phyloP scores from a whole-genome alignment of 2,888 invertebrate species.

The Oscheius onirici region DNA sequence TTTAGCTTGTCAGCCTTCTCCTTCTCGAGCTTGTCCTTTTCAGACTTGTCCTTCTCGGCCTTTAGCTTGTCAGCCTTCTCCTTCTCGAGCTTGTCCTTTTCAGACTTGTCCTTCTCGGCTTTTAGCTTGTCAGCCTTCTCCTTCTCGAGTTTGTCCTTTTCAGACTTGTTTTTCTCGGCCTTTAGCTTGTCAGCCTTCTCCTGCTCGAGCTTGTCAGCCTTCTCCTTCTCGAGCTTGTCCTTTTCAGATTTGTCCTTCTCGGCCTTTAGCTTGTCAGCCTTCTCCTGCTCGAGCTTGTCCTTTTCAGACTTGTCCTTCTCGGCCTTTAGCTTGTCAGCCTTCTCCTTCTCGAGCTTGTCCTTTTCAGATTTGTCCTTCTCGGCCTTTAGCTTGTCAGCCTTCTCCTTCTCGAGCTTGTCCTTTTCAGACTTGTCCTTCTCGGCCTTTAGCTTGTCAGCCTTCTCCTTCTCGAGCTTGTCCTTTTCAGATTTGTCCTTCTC shows the following conservation, averaged over 20 bases:
- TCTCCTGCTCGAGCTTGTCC: background rate
- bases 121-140: background rate
- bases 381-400: too few relatives aligned
- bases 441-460: background rate
- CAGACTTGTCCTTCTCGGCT: background rate
- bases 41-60: background rate
- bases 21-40: background rate
- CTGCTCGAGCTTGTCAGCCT: too few relatives aligned
- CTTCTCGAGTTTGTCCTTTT: too few relatives aligned
- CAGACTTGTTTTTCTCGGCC: too few relatives aligned
- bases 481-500: background rate
- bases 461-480: background rate
- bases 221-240: background rate
- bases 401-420: background rate
- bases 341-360: background rate
- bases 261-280: background rate
- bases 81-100: background rate
- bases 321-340: background rate
- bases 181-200: too few relatives aligned
- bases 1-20: background rate
- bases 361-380: too few relatives aligned
- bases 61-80: background rate
- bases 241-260: background rate
- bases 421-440: background rate
- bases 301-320: background rate